Evolutionary conservation across 2,888 invertebrate genomes (phyloP).

Genomic region (Entomobrya proxima): DNA sequence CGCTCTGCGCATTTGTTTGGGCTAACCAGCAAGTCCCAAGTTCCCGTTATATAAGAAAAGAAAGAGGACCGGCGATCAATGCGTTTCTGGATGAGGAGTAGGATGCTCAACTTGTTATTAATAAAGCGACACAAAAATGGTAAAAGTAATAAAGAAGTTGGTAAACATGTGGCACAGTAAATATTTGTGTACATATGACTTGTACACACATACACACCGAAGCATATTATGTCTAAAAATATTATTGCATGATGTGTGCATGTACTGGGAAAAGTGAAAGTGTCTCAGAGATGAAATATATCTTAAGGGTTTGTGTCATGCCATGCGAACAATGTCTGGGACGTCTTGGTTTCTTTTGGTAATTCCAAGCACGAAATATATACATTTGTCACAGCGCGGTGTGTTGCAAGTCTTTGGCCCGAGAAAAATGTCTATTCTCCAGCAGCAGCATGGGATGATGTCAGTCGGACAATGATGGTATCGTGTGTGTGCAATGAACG

Average conservation of each 20-base stretch:
- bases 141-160: constrained; percentile 27
- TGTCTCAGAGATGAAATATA: constrained; percentile 31
- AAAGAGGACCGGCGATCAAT: not conserved
- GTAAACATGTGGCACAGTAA: constrained; percentile 29
- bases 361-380: constrained; percentile 59
- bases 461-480: constrained; percentile 1
- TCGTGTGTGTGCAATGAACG: constrained; percentile 1
- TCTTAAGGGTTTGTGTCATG: constrained; percentile 31
- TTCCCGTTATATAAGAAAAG: too few relatives aligned
- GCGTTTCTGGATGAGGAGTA: not conserved
- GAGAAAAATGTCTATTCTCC: not conserved
- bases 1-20: too few relatives aligned
- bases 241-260: too few relatives aligned
- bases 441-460: not conserved
- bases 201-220: too few relatives aligned
- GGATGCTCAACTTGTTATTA: constrained; percentile 12
- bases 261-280: constrained; percentile 21
- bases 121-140: not conserved
- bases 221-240: too few relatives aligned
- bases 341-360: not conserved
- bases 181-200: constrained; percentile 29
- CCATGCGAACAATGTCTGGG: constrained; percentile 13
- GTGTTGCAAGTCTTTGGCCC: constrained; percentile 26
- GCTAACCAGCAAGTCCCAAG: not conserved
- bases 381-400: constrained; percentile 55